Conservation (phyloP, 2,113 vertebrate species). For the Aviceda subcristata region DNA sequence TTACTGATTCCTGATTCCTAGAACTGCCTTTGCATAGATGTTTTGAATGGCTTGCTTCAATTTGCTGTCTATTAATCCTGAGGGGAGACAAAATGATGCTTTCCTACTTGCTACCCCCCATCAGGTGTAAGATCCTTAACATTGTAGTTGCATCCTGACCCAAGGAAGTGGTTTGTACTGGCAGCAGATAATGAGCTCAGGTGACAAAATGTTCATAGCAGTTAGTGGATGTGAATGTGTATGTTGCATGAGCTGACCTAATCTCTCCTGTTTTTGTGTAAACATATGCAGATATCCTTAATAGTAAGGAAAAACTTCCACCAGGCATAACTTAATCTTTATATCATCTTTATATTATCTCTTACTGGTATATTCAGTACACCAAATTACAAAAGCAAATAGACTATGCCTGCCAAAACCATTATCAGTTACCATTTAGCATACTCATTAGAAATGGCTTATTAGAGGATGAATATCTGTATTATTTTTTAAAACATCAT, state of each 20-base stretch:
- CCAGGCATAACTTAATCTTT: neutral
- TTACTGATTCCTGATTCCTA: neutral
- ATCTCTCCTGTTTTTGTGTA: neutral
- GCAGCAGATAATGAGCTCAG: neutral
- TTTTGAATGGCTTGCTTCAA: neutral
- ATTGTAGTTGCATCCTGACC: too few species aligned
- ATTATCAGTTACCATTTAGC: neutral
- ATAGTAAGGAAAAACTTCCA: neutral
- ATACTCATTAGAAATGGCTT: neutral
- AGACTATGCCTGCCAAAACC: neutral
- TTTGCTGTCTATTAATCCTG: neutral
- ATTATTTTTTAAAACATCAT: neutral
- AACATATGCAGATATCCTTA: neutral
- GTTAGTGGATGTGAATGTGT: neutral
- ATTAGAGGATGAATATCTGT: neutral
- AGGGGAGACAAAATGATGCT: accelerated
- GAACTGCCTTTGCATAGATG: neutral
- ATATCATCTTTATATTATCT: neutral
- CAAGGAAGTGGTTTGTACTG: neutral
- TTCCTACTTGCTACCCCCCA: neutral
- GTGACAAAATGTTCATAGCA: neutral
- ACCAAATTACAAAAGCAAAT: neutral
- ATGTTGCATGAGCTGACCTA: neutral
- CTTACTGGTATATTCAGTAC: neutral
- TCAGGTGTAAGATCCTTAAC: neutral